Base-by-base conservation (phyloP, 1,140 invertebrate species). In the Drosophila sp. region DNA sequence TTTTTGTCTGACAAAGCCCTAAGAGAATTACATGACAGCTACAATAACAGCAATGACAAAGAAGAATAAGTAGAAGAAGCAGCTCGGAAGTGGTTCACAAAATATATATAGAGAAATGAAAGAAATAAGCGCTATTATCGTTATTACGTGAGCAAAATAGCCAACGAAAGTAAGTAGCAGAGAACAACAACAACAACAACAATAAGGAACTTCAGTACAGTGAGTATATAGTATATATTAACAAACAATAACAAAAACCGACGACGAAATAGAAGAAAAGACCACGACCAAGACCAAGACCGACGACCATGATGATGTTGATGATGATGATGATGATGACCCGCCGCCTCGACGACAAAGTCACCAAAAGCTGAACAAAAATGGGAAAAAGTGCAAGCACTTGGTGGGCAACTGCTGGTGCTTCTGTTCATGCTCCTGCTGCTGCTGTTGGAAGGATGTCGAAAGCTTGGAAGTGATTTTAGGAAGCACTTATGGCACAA, bases 401-500 rank as follows among this genome's bases (percentile, higher is more conserved):
- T 38, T 38, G 58, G 17, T 17, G 4, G 2, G 44, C 44, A 23
- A 23, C 17, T 47, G 44, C 40, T 41, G 3, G 17, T 47, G 7
- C 23, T 50, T 8, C 25, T 44, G 2, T n/a, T 44, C 2, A 1
- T 35, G 11, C 5, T 38, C 6, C 41, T 44, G 17, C 41, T 44
- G 4, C 44, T 50, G 23, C 6, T 38, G 38, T 7, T 35, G 58
- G 23, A 29, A 27, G 29, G 62, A 70, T 54, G 54, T 69, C 33
- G n/a, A 29, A 35, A 60, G 66, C 64, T 66, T 79, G 76, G 70
- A 87, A 89, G 72, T 87, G 83, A 89, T 86, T 86, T 87, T 55
- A 62, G 79, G 75, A 78, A 89, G 79, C 83, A 79, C 82, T 86
- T 79, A 86, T 79, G 80, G 61, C 82, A 72, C 66, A 76, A 76